phyloP scores from a whole-genome alignment of 2,888 invertebrate species.

The Noctua pronuba region DNA sequence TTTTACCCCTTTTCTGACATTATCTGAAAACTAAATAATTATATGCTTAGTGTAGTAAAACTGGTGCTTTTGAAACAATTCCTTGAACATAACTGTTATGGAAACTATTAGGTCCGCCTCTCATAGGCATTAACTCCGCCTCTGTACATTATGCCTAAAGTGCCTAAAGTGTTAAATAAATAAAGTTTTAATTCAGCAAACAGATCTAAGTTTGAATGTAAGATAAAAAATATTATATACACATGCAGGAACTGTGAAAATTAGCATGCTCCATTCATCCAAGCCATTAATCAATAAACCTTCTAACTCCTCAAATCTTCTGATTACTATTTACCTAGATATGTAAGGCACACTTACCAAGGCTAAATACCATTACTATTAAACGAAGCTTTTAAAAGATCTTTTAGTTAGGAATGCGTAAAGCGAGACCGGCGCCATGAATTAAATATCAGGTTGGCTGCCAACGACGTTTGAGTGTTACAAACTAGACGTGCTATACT shows the following conservation, averaged over 20 bases:
- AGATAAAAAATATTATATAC: too few relatives aligned
- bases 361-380: conserved; percentile 30
- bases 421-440: conserved; percentile 48
- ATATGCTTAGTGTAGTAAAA: too few relatives aligned
- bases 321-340: neutral
- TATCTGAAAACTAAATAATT: too few relatives aligned
- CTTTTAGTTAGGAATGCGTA: conserved; percentile 50
- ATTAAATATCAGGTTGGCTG: conserved; percentile 44
- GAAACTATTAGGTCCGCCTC: too few relatives aligned
- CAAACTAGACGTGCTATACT: conserved; percentile 21
- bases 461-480: conserved; percentile 2
- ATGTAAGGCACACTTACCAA: neutral
- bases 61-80: too few relatives aligned
- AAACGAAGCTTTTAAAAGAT: conserved; percentile 50
- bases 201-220: neutral
- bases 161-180: too few relatives aligned
- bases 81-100: too few relatives aligned
- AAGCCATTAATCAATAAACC: neutral
- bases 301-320: neutral
- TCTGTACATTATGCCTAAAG: too few relatives aligned
- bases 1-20: neutral
- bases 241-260: neutral
- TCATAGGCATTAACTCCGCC: too few relatives aligned
- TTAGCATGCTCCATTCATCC: neutral
- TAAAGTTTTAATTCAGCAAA: neutral